Base-by-base conservation (phyloP, 2,113 vertebrate genomes). In the Isichthys henryi region DNA sequence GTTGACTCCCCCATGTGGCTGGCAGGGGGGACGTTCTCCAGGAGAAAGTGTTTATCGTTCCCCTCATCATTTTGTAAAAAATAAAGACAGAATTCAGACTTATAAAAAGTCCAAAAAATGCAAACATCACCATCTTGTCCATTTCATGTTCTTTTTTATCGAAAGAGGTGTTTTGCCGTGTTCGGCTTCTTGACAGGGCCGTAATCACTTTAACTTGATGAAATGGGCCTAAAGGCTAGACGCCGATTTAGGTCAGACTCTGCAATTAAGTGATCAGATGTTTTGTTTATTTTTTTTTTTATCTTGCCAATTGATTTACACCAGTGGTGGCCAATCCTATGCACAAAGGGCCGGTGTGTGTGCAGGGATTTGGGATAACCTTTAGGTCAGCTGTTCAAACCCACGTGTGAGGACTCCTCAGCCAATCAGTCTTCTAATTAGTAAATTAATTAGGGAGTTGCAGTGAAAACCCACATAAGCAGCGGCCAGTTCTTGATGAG, bases 11-110 rank as follows among this genome's bases (percentile, higher is more conserved):
- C 89, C 93, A 92, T 92, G 93, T 92, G 91, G 93, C 91, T 39
- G 70, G 70, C 13, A 19, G 70, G 87, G 27, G 39, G 92, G 94
- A 92, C 93, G 90, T 96, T 94, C 94, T 96, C 94, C 90, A 94
- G 92, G 95, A 95, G 94, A 95, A 95, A 95, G 94, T 95, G 93
- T 94, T 93, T 93, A 94, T 92, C 90, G 39, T 92, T 93, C 91
- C 62, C 90, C 93, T 90, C 92, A 93, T 94, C 90, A 92, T 96
- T 96, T 96, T 96, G 94, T 96, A 96, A 95, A 96, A 96, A 95
- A 92, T 93, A 90, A 88, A 95, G 93, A 95, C 88, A 93, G 90
- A 94, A 93, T 92, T 94, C 91, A 94, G 93, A 95, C 93, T 95
- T 94, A 96, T 96, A 96, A 96, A 89, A 94, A 95, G 92, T 94